Conservation (phyloP, 2,797 vertebrate species). For the Macrochelys suwanniensis region DNA sequence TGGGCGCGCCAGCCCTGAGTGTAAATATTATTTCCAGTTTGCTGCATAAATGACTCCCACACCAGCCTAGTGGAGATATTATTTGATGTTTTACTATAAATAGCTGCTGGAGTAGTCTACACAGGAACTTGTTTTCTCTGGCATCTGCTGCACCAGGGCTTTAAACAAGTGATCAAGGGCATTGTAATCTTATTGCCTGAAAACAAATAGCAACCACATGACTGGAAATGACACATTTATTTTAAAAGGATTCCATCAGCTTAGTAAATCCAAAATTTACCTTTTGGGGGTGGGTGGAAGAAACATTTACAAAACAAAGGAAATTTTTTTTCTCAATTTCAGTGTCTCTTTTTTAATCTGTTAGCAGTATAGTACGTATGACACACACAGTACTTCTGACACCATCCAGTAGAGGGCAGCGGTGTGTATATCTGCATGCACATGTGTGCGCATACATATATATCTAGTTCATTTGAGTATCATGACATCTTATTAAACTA, state of each 20-base stretch:
- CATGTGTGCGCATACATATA: background rate
- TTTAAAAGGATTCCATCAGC: background rate
- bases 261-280: background rate
- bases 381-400: accelerated
- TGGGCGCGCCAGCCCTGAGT: background rate
- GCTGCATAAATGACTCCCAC: slow-evolving; percentile 3
- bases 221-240: background rate
- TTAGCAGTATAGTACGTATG: background rate
- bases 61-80: slow-evolving; percentile 28
- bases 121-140: slow-evolving; percentile 36
- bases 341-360: background rate
- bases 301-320: background rate
- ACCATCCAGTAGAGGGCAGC: background rate
- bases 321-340: background rate
- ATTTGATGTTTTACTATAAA: slow-evolving; percentile 8
- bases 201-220: background rate
- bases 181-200: background rate
- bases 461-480: background rate
- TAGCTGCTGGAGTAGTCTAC: slow-evolving; percentile 22
- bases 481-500: background rate
- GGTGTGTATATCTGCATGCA: background rate
- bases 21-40: slow-evolving; percentile 18
- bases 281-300: background rate
- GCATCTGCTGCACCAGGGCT: slow-evolving; percentile 3
- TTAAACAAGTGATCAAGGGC: background rate